These are phyloP conservation scores for Apotomis turbidana DNA, from an alignment of 2,888 invertebrate species.

Conservation along the genomic window DNA sequence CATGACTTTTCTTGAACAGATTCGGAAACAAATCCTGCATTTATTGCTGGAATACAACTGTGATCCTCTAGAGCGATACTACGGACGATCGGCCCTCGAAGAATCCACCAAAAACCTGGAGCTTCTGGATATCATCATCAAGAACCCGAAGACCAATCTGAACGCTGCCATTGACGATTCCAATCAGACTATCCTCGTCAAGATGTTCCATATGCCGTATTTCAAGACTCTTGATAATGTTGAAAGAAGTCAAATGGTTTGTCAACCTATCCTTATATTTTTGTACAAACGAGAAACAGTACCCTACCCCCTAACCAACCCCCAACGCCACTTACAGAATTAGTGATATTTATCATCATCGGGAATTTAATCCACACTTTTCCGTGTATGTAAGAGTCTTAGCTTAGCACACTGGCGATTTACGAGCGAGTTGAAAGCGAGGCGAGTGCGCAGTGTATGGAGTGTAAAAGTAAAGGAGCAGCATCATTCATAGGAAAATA, in stretches of 20 bases:
- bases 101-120: conserved; percentile 54
- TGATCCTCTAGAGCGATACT: conserved; percentile 57
- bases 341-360: too few species aligned
- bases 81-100: conserved; percentile 65
- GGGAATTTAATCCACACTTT: too few species aligned
- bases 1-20: conserved; percentile 48
- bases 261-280: neutral
- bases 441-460: too few species aligned
- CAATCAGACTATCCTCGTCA: conserved; percentile 66
- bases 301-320: neutral
- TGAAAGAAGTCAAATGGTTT: conserved; percentile 62
- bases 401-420: too few species aligned
- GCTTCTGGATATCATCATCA: conserved; percentile 63
- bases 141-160: conserved; percentile 59
- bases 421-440: too few species aligned
- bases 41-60: conserved; percentile 65
- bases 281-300: too few species aligned
- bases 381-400: too few species aligned
- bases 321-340: neutral
- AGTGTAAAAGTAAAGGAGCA: too few species aligned
- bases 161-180: conserved; percentile 65
- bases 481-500: too few species aligned
- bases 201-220: conserved; percentile 64
- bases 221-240: conserved; percentile 54
- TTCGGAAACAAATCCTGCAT: conserved; percentile 57